Evolutionary conservation across 2,797 vertebrate genomes (phyloP).

Genomic region (Eulemur mongoz): DNA sequence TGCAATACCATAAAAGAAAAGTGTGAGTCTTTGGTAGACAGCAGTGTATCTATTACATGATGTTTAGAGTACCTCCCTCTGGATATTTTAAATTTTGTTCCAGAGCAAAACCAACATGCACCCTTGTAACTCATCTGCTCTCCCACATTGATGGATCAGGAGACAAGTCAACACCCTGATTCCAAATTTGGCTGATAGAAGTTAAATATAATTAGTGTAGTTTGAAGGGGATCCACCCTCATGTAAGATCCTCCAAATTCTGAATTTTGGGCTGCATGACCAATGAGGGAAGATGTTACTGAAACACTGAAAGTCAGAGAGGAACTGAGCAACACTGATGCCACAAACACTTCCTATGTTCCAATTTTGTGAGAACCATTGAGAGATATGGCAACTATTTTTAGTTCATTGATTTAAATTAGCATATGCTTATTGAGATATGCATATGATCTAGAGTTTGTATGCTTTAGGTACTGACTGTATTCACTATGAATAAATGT

Average conservation of each 20-base stretch:
- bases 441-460: background rate
- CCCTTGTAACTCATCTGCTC: background rate
- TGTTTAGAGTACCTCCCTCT: background rate
- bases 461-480: background rate
- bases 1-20: background rate
- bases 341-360: background rate
- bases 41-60: background rate
- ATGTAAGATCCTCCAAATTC: background rate
- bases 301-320: background rate
- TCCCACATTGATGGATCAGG: background rate
- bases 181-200: background rate
- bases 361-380: background rate
- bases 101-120: background rate
- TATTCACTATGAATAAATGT: background rate
- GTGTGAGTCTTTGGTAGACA: background rate
- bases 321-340: background rate
- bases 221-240: background rate
- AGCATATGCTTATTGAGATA: background rate
- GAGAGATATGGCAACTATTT: background rate
- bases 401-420: constrained; percentile 17
- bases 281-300: background rate
- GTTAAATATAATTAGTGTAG: background rate
- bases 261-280: background rate
- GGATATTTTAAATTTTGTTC: background rate
- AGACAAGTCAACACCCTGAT: background rate